phyloP scores from a whole-genome alignment of 1,140 invertebrate genomes.

The Saxidomus purpurata region DNA sequence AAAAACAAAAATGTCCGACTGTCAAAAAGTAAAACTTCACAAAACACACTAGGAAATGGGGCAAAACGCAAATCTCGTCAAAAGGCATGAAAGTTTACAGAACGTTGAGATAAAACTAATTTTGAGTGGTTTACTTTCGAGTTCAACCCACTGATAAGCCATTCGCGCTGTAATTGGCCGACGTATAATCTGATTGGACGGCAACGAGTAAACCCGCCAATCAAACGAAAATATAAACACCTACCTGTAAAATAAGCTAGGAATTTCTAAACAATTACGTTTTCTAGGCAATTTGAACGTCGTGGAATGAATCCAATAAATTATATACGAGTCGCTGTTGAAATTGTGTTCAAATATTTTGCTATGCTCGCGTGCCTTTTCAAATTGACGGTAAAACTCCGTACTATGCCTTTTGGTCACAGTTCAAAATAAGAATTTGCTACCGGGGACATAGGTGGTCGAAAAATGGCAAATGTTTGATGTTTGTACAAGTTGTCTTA shows the following conservation, averaged over 20 bases:
- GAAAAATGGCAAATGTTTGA: conserved; percentile 2
- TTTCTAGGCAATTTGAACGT: conserved; percentile 55
- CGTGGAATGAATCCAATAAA: conserved; percentile 39
- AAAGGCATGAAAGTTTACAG: conserved; percentile 59
- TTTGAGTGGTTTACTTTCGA: conserved; percentile 13
- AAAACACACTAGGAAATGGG: conserved; percentile 58
- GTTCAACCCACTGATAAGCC: conserved; percentile 63
- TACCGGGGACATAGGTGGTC: conserved; percentile 44
- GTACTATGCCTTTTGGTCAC: conserved; percentile 33
- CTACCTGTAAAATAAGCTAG: conserved; percentile 1
- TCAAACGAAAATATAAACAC: conserved; percentile 36
- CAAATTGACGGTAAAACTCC: conserved; percentile 64
- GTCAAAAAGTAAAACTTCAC: conserved; percentile 12
- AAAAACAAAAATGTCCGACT: neutral
- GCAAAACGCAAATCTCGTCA: conserved; percentile 62
- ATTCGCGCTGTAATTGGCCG: conserved; percentile 38
- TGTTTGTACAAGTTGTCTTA: neutral
- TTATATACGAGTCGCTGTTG: conserved; percentile 36
- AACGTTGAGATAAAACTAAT: conserved; percentile 52
- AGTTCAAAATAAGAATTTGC: conserved; percentile 52
- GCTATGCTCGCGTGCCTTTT: conserved; percentile 56
- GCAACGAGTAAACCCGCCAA: neutral
- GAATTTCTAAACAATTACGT: conserved; percentile 16
- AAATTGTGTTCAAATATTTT: conserved; percentile 65
- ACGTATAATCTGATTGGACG: conserved; percentile 1